These are phyloP conservation scores for Pelobates cultripes DNA, from an alignment of 2,797 vertebrate species.

Conservation along the genomic window DNA sequence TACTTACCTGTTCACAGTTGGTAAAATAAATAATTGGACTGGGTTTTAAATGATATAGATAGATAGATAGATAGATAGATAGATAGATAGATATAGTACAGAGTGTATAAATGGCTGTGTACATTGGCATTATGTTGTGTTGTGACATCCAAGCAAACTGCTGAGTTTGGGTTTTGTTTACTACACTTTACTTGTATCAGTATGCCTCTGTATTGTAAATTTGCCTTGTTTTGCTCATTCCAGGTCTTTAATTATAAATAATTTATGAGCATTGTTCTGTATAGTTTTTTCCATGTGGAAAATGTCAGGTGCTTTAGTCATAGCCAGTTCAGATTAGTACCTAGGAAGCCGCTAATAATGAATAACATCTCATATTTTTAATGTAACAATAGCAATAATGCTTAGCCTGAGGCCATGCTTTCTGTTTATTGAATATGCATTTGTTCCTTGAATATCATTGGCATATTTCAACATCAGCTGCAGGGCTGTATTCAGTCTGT, in stretches of 20 bases:
- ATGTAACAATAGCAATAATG: conserved; percentile 48
- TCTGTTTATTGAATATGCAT: conserved; percentile 40
- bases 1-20: too few relatives aligned
- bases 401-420: conserved; percentile 43
- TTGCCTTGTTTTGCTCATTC: conserved; percentile 14
- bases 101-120: too few relatives aligned
- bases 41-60: too few relatives aligned
- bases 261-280: conserved; percentile 43
- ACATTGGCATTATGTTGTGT: too few relatives aligned
- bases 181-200: conserved; percentile 15
- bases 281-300: conserved; percentile 45
- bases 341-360: conserved; percentile 49
- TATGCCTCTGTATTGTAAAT: conserved; percentile 14
- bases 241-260: conserved; percentile 39
- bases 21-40: too few relatives aligned
- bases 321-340: conserved; percentile 43
- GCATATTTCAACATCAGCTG: conserved; percentile 28
- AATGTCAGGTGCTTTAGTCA: conserved; percentile 42
- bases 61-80: too few relatives aligned
- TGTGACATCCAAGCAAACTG: too few relatives aligned
- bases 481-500: conserved; percentile 26
- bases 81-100: too few relatives aligned
- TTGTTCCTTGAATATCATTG: conserved; percentile 28
- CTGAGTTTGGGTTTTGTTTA: too few relatives aligned
- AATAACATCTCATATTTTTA: conserved; percentile 44